Evolutionary conservation across 2,888 invertebrate species (phyloP).

Genomic region (Eilema depressum): DNA sequence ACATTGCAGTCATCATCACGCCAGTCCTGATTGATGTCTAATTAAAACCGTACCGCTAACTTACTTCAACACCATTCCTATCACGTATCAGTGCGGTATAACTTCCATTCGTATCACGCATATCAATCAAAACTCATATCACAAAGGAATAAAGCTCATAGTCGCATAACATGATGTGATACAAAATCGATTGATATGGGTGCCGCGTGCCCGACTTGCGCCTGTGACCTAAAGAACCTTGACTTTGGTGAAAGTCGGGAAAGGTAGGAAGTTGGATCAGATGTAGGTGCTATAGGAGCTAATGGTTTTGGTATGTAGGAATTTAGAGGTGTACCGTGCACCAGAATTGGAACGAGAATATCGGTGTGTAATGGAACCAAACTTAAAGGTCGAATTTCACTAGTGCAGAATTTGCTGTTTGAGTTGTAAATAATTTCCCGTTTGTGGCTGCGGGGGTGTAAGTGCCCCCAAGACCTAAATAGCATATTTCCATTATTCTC

Average conservation of each 20-base stretch:
- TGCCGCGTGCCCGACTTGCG: conserved; percentile 69
- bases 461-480: neutral
- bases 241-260: conserved; percentile 78
- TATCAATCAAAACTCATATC: conserved; percentile 45
- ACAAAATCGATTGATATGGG: conserved; percentile 74
- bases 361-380: neutral
- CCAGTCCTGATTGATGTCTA: conserved; percentile 14
- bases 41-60: conserved; percentile 56
- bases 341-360: conserved; percentile 6
- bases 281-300: conserved; percentile 3
- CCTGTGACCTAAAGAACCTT: conserved; percentile 81
- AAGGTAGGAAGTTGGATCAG: conserved; percentile 53
- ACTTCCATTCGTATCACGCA: conserved; percentile 47
- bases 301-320: conserved; percentile 6
- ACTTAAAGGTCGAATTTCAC: neutral
- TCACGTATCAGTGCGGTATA: conserved; percentile 67
- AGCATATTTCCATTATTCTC: no score
- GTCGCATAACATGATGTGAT: conserved; percentile 38
- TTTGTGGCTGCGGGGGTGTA: neutral
- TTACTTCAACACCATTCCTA: conserved; percentile 60
- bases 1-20: conserved; percentile 1
- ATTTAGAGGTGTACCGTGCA: neutral
- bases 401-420: neutral
- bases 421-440: neutral
- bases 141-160: conserved; percentile 50